Percentiles rank a stretch among this genome's conserved stretches.
Conservation (phyloP, 2,113 vertebrate genomes). For the Ictalurus furcatus region DNA sequence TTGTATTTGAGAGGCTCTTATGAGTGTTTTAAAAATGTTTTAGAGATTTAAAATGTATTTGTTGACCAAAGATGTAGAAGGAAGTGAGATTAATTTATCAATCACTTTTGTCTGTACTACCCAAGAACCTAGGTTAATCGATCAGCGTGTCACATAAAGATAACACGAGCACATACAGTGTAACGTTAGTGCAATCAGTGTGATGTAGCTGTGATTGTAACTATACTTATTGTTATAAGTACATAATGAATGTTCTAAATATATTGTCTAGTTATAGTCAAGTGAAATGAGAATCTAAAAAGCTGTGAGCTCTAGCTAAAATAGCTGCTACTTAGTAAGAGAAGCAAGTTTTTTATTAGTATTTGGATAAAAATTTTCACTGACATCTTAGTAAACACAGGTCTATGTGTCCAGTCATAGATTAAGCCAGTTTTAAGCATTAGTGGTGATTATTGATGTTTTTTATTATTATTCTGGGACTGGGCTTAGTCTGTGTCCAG, state of each 20-base stretch:
- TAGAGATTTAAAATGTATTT: conserved; percentile 84
- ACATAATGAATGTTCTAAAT: conserved; percentile 60
- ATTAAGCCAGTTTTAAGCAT: background rate
- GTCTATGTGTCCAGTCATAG: background rate
- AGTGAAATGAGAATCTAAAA: conserved; percentile 21
- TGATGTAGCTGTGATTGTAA: conserved; percentile 66
- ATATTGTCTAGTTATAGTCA: conserved; percentile 31
- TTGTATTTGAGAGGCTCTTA: conserved; percentile 81
- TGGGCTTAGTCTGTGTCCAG: background rate
- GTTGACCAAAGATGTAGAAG: conserved; percentile 92
- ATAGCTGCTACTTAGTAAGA: conserved; percentile 7
- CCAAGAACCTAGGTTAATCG: conserved; percentile 18
- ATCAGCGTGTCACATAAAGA: conserved; percentile 23
- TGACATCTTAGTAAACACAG: conserved; percentile 4
- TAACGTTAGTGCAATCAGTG: conserved; percentile 9
- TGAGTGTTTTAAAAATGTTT: conserved; percentile 77
- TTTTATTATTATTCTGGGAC: background rate
- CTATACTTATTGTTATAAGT: conserved; percentile 57
- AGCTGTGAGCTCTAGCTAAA: background rate
- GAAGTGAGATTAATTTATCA: background rate
- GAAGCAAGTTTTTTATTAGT: conserved; percentile 47
- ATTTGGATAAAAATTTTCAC: conserved; percentile 16
- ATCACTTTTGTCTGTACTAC: conserved; percentile 25
- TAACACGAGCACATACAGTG: conserved; percentile 47
- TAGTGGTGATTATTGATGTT: background rate